phyloP scores from a whole-genome alignment of 2,113 vertebrate species.

The Pampusana beccarii region DNA sequence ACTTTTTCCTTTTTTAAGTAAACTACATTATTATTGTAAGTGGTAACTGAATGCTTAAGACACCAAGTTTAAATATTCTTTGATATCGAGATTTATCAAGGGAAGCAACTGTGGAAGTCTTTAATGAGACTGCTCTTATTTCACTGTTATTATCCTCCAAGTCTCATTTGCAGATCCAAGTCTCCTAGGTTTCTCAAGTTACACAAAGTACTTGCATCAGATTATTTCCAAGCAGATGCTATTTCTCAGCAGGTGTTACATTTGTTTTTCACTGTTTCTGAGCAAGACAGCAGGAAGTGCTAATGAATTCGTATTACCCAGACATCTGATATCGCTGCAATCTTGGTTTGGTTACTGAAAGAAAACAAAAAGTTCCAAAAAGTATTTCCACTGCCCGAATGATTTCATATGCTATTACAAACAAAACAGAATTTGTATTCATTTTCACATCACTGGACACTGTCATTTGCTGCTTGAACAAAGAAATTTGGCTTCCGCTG shows the following conservation, averaged over 20 bases:
- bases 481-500: background rate
- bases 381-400: background rate
- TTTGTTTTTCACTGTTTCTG: conserved; percentile 71
- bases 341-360: conserved; percentile 12
- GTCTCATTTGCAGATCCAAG: conserved; percentile 37
- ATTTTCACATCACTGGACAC: background rate
- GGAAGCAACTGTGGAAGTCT: background rate
- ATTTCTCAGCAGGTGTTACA: conserved; percentile 72
- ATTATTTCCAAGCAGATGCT: conserved; percentile 74
- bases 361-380: background rate
- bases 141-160: conserved; percentile 9
- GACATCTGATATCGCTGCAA: conserved; percentile 45
- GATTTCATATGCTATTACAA: background rate
- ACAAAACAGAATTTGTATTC: background rate
- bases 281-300: conserved; percentile 67
- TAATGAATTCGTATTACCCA: conserved; percentile 70
- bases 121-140: conserved; percentile 19
- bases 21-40: background rate
- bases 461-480: background rate
- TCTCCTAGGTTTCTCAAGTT: conserved; percentile 48
- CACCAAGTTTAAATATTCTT: background rate
- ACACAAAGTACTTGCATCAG: conserved; percentile 60
- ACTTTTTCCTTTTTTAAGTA: background rate
- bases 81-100: background rate
- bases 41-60: background rate